Evolutionary conservation across 1,140 invertebrate genomes (phyloP), one percentile per base, ranked within the genome.

Genomic region (Neuroterus valhalla): DNA sequence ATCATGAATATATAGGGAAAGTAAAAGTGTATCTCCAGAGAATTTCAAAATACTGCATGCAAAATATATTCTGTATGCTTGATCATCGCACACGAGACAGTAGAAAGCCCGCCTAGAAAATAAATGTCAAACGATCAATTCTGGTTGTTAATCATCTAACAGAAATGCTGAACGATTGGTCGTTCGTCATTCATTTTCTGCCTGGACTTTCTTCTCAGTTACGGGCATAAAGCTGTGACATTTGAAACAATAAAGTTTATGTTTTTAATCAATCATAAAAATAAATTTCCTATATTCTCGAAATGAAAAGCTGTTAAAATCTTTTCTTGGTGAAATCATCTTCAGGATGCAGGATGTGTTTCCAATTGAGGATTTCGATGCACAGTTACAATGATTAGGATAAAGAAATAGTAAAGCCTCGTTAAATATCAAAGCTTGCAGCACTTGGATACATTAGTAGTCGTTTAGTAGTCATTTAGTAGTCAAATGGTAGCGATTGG

Each of bases 401-500:
- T 38, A 38, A 38, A 38, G 10, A 38, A 38, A 38, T 38, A 8
- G 31, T 8, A 38, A 8, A 38, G 31, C 31, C 31, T 38, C 31
- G 31, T 38, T 38, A 38, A 8, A 38, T 38, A 38, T 38, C 6
- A 38, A 38, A 38, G 31, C 31, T 38, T 8, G 31, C 31, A 3
- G 5, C 10, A 38, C 31, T 38, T 38, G 1, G 31, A 38, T 0
- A 10, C 10, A 38, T 38, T 38, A 38, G 31, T 38, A 38, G 31
- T 38, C 31, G 31, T 38, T 23, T 52, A 52, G 11, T 15, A 62
- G 55, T 38, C 23, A n/a, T 62, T 62, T 62, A 62, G 52, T 62
- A 31, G 55, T 5, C 12, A 19, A 50, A 73, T 66, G 70, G 78
- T 80, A 72, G 79, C 74, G 55, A 76, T 80, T 70, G 78, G 71